Base-by-base conservation (phyloP, 1,140 invertebrate genomes). In the Schmidtea mediterranea region DNA sequence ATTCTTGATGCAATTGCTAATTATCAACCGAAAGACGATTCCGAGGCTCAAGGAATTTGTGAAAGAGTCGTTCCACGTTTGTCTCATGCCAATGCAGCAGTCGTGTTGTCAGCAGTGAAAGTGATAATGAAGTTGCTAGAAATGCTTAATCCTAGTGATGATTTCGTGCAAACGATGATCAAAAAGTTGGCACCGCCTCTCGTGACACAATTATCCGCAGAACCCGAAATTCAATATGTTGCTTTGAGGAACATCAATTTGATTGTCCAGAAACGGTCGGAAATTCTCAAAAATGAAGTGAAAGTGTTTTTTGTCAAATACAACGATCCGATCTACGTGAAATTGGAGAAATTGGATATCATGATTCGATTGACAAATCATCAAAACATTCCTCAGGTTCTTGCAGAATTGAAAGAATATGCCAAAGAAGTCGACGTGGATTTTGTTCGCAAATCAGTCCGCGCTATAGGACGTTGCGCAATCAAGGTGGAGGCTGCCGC, bases 251-350 rank as follows among this genome's bases (percentile, higher is more conserved):
- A 98, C 62, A 98, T 98, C 55, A 98, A 97, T 68, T 71, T 98
- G 1, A 95, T 98, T 56, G 90, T 98, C 16, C 92, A 98, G 65
- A 98, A 98, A 63, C 73, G 90, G 48, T 83, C 87, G 0, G 90
- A 97, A 53, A 94, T 98, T 54, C 65, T 98, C n/a, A 97, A 97
- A 62, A 87, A 97, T 58, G 92, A 98, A 68, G 97, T 98, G 89
- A 98, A 97, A 72, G 90, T 86, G 23, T 98, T 98, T 69, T 98
- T 98, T 63, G 92, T 98, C 13, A 98, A 98, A 59, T 98, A 98
- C 68, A 98, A 98, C 63, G 92, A 98, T 71, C 92, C 92, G 8
- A 98, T 98, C 62, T 98, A 98, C 66, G 90, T 98, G 2, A 98
- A 98, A 66, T 71, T 98, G 46, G 92, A 98, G 65, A 98, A 98